Base-by-base conservation (phyloP, 2,797 vertebrate genomes). In the Centropyge bicolor region DNA sequence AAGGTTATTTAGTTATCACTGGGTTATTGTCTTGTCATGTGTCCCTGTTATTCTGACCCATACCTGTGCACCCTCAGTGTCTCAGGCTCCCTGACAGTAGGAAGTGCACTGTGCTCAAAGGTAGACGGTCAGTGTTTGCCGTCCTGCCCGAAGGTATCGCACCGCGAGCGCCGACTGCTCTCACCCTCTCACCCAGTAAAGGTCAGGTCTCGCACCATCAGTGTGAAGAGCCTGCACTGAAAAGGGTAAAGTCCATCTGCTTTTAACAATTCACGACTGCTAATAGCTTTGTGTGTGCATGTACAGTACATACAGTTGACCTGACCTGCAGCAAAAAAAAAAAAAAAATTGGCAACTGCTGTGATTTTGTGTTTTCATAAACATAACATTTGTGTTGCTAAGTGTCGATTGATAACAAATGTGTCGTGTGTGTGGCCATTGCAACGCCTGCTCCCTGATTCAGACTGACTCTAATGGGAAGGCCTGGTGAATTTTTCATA, bases 401-500 rank as follows among this genome's bases (percentile, higher is more conserved):
- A 90, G 89, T 65, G 86, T 74, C 3, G 22, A 79, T 79, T 73
- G 79, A 86, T 91, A 80, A 76, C 87, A 75, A 69, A 41, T 45
- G 83, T 81, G 87, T 82, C 43, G 62, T 45, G 82, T 49, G 74
- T 76, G 78, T 77, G 79, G 74, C 80, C 80, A 3, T n/a, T 91
- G 83, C 75, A 46, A 87, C 84, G 86, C 85, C 77, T 88, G 79
- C 81, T 77, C 89, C 87, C 90, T 96, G 96, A 96, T 96, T 96
- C 90, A 87, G 92, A 95, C 87, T 95, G 96, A 97, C 96, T 96
- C 94, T 97, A 97, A 97, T 97, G 96, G 96, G 92, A 92, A 88
- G 92, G 93, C 94, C 95, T 96, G 95, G 96, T 97, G 96, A 97
- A 97, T 97, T 96, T 97, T 97, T 97, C 94, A 97, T 96, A 87